These are phyloP conservation scores for Hyperoplus immaculatus DNA, from an alignment of 2,797 vertebrate species.

Conservation along the genomic window DNA sequence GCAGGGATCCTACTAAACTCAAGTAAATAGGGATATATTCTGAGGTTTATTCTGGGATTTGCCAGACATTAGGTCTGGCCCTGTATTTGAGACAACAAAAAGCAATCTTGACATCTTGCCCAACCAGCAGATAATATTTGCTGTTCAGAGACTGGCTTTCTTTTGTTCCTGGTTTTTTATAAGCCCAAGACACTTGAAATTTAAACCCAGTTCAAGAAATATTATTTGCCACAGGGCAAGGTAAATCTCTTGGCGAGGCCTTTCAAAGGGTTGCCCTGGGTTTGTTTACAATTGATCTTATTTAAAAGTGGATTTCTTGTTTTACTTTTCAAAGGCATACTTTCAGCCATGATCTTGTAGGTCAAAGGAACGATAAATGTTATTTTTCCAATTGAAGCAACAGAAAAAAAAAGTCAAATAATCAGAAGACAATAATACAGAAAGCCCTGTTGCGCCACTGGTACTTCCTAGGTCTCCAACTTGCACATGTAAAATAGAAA, in stretches of 20 bases:
- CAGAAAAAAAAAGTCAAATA: slow-evolving; percentile 75
- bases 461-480: slow-evolving; percentile 67
- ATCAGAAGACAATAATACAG: slow-evolving; percentile 79
- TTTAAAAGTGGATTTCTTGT: slow-evolving; percentile 89
- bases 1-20: slow-evolving; percentile 68
- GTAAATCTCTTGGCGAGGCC: slow-evolving; percentile 89
- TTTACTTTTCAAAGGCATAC: slow-evolving; percentile 88
- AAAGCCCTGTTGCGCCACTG: slow-evolving; percentile 66
- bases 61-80: slow-evolving; percentile 78
- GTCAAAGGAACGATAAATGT: slow-evolving; percentile 84
- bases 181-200: slow-evolving; percentile 91
- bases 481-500: slow-evolving; percentile 72
- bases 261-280: slow-evolving; percentile 90
- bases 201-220: slow-evolving; percentile 91
- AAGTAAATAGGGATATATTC: slow-evolving; percentile 82
- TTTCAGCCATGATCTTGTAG: slow-evolving; percentile 84
- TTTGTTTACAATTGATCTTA: slow-evolving; percentile 92
- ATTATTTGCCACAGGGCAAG: slow-evolving; percentile 90
- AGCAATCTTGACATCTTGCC: slow-evolving; percentile 89
- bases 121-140: slow-evolving; percentile 89
- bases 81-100: slow-evolving; percentile 87
- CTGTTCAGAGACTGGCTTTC: slow-evolving; percentile 87
- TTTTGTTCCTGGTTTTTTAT: slow-evolving; percentile 88
- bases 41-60: slow-evolving; percentile 85
- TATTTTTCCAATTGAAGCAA: slow-evolving; percentile 77